phyloP scores from a whole-genome alignment of 2,797 vertebrate species.

The Thripadectes ignobilis region DNA sequence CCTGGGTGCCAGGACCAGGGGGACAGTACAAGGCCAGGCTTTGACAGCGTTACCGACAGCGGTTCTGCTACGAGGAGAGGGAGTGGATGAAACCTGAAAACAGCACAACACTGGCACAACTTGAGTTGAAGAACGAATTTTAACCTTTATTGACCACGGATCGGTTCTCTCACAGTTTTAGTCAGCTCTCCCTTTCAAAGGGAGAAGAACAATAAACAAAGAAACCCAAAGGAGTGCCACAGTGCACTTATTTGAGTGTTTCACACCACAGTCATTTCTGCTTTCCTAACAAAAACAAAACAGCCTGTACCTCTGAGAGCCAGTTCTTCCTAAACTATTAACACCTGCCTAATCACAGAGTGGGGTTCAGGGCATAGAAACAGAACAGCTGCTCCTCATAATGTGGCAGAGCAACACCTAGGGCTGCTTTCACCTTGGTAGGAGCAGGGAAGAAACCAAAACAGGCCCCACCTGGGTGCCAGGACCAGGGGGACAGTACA shows the following conservation, averaged over 20 bases:
- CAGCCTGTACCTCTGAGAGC: neutral
- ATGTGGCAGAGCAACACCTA: neutral
- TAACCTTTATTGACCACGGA: neutral
- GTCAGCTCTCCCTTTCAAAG: neutral
- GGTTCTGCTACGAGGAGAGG: neutral
- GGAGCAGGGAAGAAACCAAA: neutral
- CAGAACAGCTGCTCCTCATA: too few species aligned
- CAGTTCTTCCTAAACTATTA: neutral
- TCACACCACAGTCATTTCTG: accelerated
- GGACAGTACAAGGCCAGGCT: neutral
- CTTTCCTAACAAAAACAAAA: neutral
- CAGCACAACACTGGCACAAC: neutral
- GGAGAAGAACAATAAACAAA: neutral
- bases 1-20: neutral
- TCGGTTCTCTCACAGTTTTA: neutral
- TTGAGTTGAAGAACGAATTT: neutral
- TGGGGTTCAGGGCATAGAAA: neutral
- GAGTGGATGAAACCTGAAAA: neutral
- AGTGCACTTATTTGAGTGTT: accelerated
- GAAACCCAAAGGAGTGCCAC: neutral
- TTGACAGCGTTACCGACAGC: accelerated
- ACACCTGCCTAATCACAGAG: neutral
- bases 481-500: too few species aligned
- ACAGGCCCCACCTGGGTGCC: neutral
- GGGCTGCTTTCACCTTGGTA: neutral